Evolutionary conservation across 2,888 invertebrate species (phyloP), one percentile per base, ranked within the genome.

Genomic region (Lepidochrysops patricia): DNA sequence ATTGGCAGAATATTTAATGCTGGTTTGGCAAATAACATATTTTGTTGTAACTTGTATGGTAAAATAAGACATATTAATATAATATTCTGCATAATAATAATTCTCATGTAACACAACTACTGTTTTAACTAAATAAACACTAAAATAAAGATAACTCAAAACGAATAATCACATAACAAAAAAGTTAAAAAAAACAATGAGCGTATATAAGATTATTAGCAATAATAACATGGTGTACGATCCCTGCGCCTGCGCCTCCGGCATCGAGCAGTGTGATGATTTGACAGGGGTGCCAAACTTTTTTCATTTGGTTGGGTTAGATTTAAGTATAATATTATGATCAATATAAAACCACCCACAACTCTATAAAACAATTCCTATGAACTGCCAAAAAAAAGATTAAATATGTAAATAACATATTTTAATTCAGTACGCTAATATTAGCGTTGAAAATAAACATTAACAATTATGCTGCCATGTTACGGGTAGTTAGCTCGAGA

Each of bases 161-260:
- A 23, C 19, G 19, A 27, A 27, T 58, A 49, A 58, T 48, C 48
- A 32, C 48, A 27, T 23, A 26, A 43, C 57, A 49, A 48, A 56
- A 54, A 57, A 23, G 57, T 23, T 60, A 60, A 57, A 49, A n/a
- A 60, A 60, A 57, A 60, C 60, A 57, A 60, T 49, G 57, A 60
- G 34, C 26, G 60, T 57, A 57, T 57, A 67, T 67, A 63, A 65
- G 77, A 82, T 82, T 84, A 85, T 85, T 84, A 83, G 81, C 80
- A 84, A 84, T 83, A 85, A 86, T 85, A 84, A 83, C 80, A 84
- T 74, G 84, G 82, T 84, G 80, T 80, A 80, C 77, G 71, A 71
- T 71, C 68, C 70, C 75, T 73, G 80, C 79, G 83, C 78, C 77
- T 72, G 80, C 80, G 84, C 88, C 85, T 74, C 73, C 71, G 85